Base-by-base conservation (phyloP, 2,888 invertebrate species). In the Arrhopalites spinosus region DNA sequence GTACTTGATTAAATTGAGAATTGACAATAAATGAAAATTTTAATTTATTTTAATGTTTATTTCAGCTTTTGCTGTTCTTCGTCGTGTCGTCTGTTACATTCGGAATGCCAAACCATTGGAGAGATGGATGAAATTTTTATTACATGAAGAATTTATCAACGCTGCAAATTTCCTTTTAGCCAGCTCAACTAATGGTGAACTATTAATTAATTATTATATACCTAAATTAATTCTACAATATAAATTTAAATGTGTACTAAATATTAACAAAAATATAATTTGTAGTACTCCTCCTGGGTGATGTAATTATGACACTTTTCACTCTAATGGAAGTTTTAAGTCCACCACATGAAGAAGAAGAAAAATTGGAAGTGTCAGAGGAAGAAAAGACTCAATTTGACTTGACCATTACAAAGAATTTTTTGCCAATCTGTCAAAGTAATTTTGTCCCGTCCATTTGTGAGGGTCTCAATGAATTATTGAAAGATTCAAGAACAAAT, bases 31-130 rank as follows among this genome's bases (percentile, higher is more conserved):
- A n/a, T n/a, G n/a, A n/a, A n/a, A n/a, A n/a, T n/a, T n/a, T n/a
- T n/a, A n/a, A n/a, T n/a, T n/a, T n/a, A n/a, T n/a, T n/a, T n/a
- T n/a, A n/a, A n/a, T n/a, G n/a, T n/a, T n/a, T n/a, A n/a, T n/a
- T n/a, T n/a, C n/a, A n/a, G n/a, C n/a, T 27, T 89, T 89, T 69
- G 89, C 90, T 77, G 94, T 95, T 85, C 88, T 91, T 25, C 88
- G 90, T 66, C 90, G 92, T 27, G 86, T 95, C 2, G 88, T 92
- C 53, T 92, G 94, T 86, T 85, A 93, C 70, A 88, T 94, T 84
- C 88, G 93, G 36, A 50, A 86, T 92, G 88, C 88, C 78, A 87
- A 89, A n/a, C 85, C 85, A 0, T 86, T 89, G 79, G 84, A 89
- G 11, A 69, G 76, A 3, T 86, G 86, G 86, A 80, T 84, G 61